Percentiles rank a stretch among this genome's conserved stretches.
Conservation (phyloP, 2,113 vertebrate species). For the Psilopogon haemacephalus region DNA sequence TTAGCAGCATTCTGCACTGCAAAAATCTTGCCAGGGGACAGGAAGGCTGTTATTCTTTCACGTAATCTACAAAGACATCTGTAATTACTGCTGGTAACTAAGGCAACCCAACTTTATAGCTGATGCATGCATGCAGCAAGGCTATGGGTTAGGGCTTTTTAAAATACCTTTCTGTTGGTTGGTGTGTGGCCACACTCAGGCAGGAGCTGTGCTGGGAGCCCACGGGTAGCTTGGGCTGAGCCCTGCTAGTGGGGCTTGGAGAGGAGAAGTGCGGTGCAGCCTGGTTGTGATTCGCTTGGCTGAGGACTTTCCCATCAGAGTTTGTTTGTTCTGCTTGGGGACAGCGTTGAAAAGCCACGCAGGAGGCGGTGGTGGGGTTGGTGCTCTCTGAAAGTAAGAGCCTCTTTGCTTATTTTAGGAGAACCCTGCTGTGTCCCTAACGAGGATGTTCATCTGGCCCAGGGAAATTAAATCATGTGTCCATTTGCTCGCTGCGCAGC, state of each 20-base stretch:
- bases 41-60: conserved; percentile 41
- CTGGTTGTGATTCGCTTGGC: not conserved
- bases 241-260: not conserved
- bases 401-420: not conserved
- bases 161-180: not conserved
- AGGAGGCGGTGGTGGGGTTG: not conserved
- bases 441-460: conserved; percentile 11
- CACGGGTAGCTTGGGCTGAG: not conserved
- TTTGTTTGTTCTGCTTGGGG: not conserved
- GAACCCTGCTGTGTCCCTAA: conserved; percentile 23
- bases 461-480: conserved; percentile 51
- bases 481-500: not conserved
- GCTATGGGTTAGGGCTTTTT: not conserved
- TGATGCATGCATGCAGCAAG: not conserved
- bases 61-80: conserved; percentile 45
- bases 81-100: conserved; percentile 67
- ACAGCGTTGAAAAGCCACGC: accelerated
- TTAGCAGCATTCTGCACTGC: not conserved
- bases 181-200: accelerated
- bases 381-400: not conserved
- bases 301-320: not conserved
- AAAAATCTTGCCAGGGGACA: conserved; percentile 29
- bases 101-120: conserved; percentile 40
- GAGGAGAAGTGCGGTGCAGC: not conserved
- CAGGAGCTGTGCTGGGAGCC: not conserved